Base-by-base conservation (phyloP, 2,113 vertebrate genomes). In the Cairina moschata region DNA sequence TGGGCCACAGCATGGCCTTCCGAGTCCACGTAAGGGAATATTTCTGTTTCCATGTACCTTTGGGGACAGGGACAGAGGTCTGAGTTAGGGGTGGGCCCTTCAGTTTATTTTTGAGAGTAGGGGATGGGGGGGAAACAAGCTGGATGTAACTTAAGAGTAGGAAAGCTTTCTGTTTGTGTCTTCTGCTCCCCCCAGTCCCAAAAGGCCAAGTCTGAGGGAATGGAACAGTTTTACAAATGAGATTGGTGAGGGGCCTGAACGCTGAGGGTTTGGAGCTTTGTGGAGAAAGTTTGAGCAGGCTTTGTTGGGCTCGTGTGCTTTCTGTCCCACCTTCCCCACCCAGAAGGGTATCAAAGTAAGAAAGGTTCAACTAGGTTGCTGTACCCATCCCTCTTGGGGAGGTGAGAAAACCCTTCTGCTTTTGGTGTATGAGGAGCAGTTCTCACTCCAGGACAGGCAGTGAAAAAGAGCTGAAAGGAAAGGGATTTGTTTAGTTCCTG, bases 1-100 rank as follows among this genome's bases (percentile, higher is more conserved):
- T 99, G 97, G 99, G 99, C 95, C 99, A 99, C 88, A 99, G 99
- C 96, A 99, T 99, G 99, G 99, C 99, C 98, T 99, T 99, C 97
- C 98, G 99, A 95, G 99, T 99, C 92, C 99, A 99, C 97, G 99
- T 99, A 98, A 98, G 98, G 95, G 95, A 96, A 94, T 97, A 95
- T 97, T 98, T 98, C 93, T 98, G 86, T 98, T 97, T 98, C 92
- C 62, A 2, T 92, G 73, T 48, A 62, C 82, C 32, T 95, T 83
- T 58, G 65, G 92, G 87, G 85, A 60, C 54, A 59, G 38, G 54
- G 73, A 46, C 17, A 42, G 58, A 42, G 25, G 32, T 90, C 66
- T 81, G 38, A 65, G 9, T 77, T 86, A 52, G 60, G 73, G 65
- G 18, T 54, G 56, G 29, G 77, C 36, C 84, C 48, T 81, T 86